These are phyloP conservation scores for Drosophila glabriapex DNA, from an alignment of 2,888 invertebrate species.

Conservation along the genomic window DNA sequence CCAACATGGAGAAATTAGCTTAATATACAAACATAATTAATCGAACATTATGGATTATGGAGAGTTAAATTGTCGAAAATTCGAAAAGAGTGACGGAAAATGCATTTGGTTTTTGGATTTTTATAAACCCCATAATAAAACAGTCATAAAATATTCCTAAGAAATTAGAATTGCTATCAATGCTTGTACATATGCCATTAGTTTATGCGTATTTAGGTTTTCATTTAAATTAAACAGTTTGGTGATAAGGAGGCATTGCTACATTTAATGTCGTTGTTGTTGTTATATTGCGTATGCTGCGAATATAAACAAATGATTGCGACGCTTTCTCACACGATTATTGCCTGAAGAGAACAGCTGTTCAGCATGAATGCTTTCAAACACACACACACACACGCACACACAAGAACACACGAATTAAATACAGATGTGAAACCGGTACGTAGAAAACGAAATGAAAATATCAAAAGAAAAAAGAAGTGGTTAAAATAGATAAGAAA, in stretches of 20 bases:
- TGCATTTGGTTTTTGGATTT: not conserved
- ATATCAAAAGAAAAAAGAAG: constrained; percentile 17
- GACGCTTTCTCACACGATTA: constrained; percentile 51
- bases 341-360: constrained; percentile 65
- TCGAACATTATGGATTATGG: not conserved
- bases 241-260: constrained; percentile 24
- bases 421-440: constrained; percentile 25
- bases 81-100: not conserved
- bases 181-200: not conserved
- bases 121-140: not conserved
- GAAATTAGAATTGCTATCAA: not conserved
- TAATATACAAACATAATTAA: not conserved
- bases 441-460: constrained; percentile 31
- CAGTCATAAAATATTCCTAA: not conserved
- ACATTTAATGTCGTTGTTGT: not conserved
- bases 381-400: not conserved
- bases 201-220: not conserved
- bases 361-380: constrained; percentile 55
- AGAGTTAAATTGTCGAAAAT: not conserved
- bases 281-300: constrained; percentile 7
- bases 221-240: not conserved
- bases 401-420: constrained; percentile 1
- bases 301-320: constrained; percentile 55
- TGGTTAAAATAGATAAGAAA: constrained; percentile 44
- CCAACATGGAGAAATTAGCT: not conserved